phyloP scores from a whole-genome alignment of 23 tunicate species.

The Halocynthia roretzi region DNA sequence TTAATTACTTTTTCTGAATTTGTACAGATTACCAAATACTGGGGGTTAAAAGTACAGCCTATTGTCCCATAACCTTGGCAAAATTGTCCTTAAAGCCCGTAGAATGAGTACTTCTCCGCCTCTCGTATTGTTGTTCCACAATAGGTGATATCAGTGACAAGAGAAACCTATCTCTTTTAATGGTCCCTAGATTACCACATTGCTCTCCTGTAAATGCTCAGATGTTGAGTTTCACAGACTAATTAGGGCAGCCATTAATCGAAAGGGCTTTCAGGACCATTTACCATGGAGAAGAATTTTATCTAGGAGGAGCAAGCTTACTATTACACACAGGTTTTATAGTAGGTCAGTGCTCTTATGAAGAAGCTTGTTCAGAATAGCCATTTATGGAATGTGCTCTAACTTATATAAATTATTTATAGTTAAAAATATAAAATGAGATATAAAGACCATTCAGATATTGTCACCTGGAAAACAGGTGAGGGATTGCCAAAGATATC shows the following conservation, averaged over 20 bases:
- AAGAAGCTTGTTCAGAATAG: too few relatives aligned
- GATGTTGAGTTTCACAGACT: too few relatives aligned
- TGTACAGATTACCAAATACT: neutral
- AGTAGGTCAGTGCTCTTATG: too few relatives aligned
- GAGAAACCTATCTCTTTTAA: neutral
- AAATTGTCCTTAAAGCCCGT: neutral
- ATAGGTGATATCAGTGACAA: constrained; percentile 1
- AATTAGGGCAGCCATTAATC: too few relatives aligned
- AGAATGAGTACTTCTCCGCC: constrained; percentile 20
- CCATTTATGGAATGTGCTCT: too few relatives aligned
- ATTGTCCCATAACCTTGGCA: constrained; percentile 4
- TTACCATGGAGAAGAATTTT: too few relatives aligned
- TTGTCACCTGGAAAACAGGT: constrained; percentile 50
- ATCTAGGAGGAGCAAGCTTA: too few relatives aligned
- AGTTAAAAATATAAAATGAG: neutral
- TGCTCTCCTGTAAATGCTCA: too few relatives aligned
- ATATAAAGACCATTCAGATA: constrained; percentile 44
- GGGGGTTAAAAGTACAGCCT: neutral
- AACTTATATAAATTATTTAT: too few relatives aligned
- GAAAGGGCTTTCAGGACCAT: too few relatives aligned
- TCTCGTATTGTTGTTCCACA: constrained; percentile 17
- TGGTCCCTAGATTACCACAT: too few relatives aligned
- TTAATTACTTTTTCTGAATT: neutral
- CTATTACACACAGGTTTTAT: too few relatives aligned
- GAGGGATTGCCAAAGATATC: constrained; percentile 59